Conservation (phyloP, 2,113 vertebrate genomes). For the Xiphophorus maculatus region DNA sequence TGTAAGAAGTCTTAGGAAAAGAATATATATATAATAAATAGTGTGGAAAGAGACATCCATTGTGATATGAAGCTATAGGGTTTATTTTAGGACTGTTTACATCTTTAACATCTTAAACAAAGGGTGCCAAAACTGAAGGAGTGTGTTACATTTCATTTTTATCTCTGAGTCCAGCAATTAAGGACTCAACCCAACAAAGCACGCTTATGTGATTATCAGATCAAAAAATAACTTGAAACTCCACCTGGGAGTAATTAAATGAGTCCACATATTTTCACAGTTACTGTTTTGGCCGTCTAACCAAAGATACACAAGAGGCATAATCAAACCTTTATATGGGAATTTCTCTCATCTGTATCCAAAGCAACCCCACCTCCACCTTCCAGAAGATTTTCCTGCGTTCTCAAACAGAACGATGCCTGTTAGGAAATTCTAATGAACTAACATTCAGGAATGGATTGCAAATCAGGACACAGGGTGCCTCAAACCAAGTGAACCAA, state of each 20-base stretch:
- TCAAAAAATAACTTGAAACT: not conserved
- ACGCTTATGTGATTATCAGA: not conserved
- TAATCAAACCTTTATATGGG: not conserved
- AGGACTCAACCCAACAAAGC: not conserved
- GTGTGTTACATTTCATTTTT: too few relatives aligned
- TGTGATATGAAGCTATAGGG: too few relatives aligned
- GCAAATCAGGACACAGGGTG: not conserved
- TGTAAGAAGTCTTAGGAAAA: too few relatives aligned
- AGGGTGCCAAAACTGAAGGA: too few relatives aligned
- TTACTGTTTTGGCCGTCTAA: not conserved
- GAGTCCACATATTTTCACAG: not conserved
- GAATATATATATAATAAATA: too few relatives aligned
- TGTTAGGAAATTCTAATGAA: not conserved
- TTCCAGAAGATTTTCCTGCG: not conserved
- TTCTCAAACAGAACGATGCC: not conserved
- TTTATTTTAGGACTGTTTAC: too few relatives aligned
- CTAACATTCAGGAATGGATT: not conserved
- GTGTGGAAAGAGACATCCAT: too few relatives aligned
- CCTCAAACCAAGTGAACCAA: too few relatives aligned
- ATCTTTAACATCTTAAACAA: too few relatives aligned
- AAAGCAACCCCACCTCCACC: not conserved
- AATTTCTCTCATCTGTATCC: not conserved
- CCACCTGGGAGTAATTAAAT: not conserved
- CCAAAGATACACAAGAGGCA: conserved; percentile 5
- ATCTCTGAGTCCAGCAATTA: not conserved